Base-by-base conservation (phyloP, 1,140 invertebrate species). In the Heterodera schachtii region DNA sequence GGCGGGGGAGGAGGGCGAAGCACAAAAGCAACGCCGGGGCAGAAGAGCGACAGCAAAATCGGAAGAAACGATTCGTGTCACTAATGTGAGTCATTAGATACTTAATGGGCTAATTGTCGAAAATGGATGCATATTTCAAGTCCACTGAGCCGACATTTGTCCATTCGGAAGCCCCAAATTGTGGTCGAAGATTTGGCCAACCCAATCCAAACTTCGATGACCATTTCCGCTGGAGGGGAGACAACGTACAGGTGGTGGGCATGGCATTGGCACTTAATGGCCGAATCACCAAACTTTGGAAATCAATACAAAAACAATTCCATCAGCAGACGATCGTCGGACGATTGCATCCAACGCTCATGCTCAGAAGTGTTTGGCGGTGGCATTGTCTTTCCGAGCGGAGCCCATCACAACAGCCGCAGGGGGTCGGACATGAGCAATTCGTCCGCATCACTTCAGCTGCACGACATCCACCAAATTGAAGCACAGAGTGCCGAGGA, bases 341-440 rank as follows among this genome's bases (percentile, higher is more conserved):
- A 88, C 79, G 88, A 88, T 75, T 83, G 86, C 73, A 87, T 89
- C 52, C 83, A 87, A 47, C 76, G 88, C 44, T 87, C 84, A 11
- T 89, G 85, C 8, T 87, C 84, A 43, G 88, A 90, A 81, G 85
- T 89, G 47, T 88, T 89, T 64, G 87, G 87, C 47, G 87, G 87
- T n/a, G 87, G 87, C n/a, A 84, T 87, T 13, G 76, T 70, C 41
- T 86, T 88, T 41, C 87, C 89, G 16, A 89, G 82, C 16, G 73
- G 75, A 57, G 41, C 41, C n/a, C 83, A 87, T 67, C 81, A 88
- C 73, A 78, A 88, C 64, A 78, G 80, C 31, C 77, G 88, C 43
- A 79, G 88, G 74, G 87, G 87, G 9, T 89, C 87, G 41, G 84
- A 75, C 3, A 89, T 89, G 88, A 88, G 86, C 44, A 89, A 90